phyloP scores from a whole-genome alignment of 2,113 vertebrate species.

The Oreochromis niloticus region DNA sequence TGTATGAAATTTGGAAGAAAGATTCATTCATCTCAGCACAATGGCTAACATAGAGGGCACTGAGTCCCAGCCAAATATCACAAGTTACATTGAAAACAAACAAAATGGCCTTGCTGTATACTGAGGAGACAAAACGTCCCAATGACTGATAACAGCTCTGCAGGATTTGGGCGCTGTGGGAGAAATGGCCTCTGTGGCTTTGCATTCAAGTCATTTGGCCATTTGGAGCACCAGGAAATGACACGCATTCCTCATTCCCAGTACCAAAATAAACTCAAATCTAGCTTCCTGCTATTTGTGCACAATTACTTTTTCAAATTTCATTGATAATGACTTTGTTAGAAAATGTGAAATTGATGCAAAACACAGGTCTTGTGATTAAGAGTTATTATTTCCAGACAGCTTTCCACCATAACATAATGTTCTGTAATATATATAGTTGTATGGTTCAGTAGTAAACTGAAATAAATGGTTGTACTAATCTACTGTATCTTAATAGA shows the following conservation, averaged over 20 bases:
- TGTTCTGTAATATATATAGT: background rate
- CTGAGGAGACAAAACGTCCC: conserved; percentile 22
- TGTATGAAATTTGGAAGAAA: conserved; percentile 47
- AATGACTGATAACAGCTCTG: conserved; percentile 33
- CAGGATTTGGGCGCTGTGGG: conserved; percentile 9
- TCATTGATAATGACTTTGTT: background rate
- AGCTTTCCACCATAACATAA: background rate
- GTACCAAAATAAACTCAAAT: conserved; percentile 58
- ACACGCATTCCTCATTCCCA: conserved; percentile 51
- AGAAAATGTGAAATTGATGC: background rate
- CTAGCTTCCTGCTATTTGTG: background rate
- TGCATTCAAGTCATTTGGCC: conserved; percentile 35
- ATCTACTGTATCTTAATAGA: background rate
- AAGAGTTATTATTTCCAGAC: background rate
- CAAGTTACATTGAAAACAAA: conserved; percentile 47
- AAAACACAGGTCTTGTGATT: background rate
- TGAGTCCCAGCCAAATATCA: conserved; percentile 42
- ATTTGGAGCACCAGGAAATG: conserved; percentile 68
- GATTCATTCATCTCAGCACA: conserved; percentile 50
- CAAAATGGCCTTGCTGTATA: conserved; percentile 24
- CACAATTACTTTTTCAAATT: background rate
- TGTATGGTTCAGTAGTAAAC: background rate
- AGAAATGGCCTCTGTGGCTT: conserved; percentile 33
- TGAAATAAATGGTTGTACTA: background rate
- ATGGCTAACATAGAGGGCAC: conserved; percentile 41